Base-by-base conservation (phyloP, 2,888 invertebrate species). In the Pheosia gnoma region DNA sequence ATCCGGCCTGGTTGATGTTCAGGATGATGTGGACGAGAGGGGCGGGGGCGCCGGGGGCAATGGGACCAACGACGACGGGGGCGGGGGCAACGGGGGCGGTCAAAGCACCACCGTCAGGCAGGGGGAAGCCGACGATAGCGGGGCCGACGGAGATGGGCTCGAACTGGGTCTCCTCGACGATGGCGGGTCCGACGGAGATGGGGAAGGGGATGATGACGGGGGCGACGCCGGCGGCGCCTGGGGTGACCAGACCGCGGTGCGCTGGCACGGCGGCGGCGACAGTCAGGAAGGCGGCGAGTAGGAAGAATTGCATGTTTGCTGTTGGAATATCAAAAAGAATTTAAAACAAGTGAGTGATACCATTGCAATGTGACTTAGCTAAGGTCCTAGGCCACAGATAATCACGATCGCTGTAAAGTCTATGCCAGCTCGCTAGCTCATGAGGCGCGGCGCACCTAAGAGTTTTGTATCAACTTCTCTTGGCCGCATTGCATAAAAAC, bases 21-120 rank as follows among this genome's bases (percentile, higher is more conserved):
- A 81, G 57, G 63, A 79, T 77, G 70, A 81, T 80, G 65, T 80
- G 78, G 45, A 79, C 74, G 43, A 81, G 73, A 62, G 78, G 75
- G 68, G 74, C 37, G 59, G 59, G 60, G 41, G 70, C 65, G 57
- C 69, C 53, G 38, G 53, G 45, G 36, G 58, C 66, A 11, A 36
- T 63, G 55, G 63, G 63, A n/a, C 58, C 60, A 25, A 53, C 59
- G 39, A 70, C 57, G 49, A 57, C 53, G 25, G 62, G 63, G 7
- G 59, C 69, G 43, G 63, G 62, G 53, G 59, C 59, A 7, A 60
- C 67, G 39, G 65, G 47, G n/a, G 51, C 41, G 37, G 54, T 58
- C 43, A 59, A 58, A 66, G 47, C 62, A 10, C 58, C 70, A 49
- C 61, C 63, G 49, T 65, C 69, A 58, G 71, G 72, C 0, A 65